These are phyloP conservation scores for Stegostoma tigrinum DNA, from an alignment of 2,113 vertebrate species.

Conservation along the genomic window DNA sequence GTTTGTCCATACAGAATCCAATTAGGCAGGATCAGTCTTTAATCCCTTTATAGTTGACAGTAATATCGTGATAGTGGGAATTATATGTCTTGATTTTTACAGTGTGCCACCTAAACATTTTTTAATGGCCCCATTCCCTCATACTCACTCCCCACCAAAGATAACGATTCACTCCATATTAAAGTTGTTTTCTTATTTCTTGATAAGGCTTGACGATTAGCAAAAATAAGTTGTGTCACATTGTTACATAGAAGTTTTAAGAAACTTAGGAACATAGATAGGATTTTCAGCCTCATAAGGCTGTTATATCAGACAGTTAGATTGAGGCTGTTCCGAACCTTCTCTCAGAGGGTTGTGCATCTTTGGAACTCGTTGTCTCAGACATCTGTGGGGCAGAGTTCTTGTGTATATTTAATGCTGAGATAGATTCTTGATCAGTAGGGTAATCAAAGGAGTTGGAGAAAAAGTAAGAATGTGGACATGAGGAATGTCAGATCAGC, in stretches of 20 bases:
- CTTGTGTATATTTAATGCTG: too few species aligned
- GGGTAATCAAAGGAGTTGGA: too few species aligned
- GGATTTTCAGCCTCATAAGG: too few species aligned
- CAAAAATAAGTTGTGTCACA: not conserved
- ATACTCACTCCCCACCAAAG: not conserved
- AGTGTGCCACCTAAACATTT: not conserved
- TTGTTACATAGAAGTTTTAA: not conserved
- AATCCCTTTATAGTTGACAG: not conserved
- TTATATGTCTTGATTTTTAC: not conserved
- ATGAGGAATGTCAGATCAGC: too few species aligned
- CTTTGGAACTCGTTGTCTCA: too few species aligned
- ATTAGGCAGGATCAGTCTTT: not conserved
- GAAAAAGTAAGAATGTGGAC: too few species aligned
- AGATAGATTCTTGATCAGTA: too few species aligned
- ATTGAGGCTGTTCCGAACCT: too few species aligned
- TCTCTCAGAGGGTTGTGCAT: too few species aligned
- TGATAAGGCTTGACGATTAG: not conserved
- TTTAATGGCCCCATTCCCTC: not conserved
- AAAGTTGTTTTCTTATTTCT: not conserved
- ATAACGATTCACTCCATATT: not conserved
- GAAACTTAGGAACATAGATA: not conserved
- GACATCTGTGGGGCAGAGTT: too few species aligned
- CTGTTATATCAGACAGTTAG: too few species aligned
- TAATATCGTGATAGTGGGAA: not conserved
- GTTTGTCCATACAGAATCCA: not conserved